Conservation (phyloP, 2,113 vertebrate genomes). For the Telmatochromis bifrenatus region DNA sequence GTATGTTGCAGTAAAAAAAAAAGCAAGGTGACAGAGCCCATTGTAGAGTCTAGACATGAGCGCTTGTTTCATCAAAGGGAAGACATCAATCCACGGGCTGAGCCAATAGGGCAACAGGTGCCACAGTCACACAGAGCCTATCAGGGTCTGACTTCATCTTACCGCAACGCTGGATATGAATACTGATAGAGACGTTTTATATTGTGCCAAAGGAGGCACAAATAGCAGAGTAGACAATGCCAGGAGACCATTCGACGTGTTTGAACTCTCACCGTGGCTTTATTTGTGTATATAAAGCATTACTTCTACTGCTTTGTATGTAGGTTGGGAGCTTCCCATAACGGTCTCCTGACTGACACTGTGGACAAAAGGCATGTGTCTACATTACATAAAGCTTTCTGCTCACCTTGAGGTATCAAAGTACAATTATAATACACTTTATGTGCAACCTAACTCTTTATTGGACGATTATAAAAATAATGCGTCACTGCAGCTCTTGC, state of each 20-base stretch:
- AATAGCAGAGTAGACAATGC: not conserved
- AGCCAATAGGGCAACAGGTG: constrained; percentile 44
- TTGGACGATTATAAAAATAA: not conserved
- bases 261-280: not conserved
- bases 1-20: not conserved
- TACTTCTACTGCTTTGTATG: not conserved
- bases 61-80: constrained; percentile 38
- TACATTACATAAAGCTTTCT: not conserved
- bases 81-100: constrained; percentile 35
- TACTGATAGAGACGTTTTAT: constrained; percentile 14
- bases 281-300: not conserved
- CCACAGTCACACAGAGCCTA: constrained; percentile 24
- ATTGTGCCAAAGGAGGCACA: not conserved
- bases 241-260: not conserved
- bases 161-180: constrained; percentile 11
- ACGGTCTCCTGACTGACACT: not conserved
- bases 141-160: constrained; percentile 42
- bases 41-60: constrained; percentile 39
- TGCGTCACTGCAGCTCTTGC: not conserved
- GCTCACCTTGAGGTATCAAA: constrained; percentile 30
- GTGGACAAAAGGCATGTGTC: not conserved
- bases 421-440: constrained; percentile 11
- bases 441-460: not conserved
- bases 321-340: not conserved
- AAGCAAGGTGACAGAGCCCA: constrained; percentile 19